A percentile compares a stretch with the other conserved stretches of the same genome.
Evolutionary conservation across 2,113 vertebrate species (phyloP).

Genomic region (Boleophthalmus pectinirostris): DNA sequence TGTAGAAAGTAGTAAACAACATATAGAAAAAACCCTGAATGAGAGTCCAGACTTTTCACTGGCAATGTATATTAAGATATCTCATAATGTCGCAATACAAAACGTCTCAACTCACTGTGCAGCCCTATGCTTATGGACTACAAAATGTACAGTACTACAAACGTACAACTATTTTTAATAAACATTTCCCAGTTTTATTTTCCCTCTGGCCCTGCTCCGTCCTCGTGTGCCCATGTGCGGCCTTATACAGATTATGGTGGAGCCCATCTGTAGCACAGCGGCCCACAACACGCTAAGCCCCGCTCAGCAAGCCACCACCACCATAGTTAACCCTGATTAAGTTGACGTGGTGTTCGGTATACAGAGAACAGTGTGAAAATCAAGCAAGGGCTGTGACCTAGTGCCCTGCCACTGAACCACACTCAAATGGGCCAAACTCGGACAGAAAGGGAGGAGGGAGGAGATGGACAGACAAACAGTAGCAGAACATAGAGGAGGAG

Average conservation of each 20-base stretch:
- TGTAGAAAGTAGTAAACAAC: too few relatives aligned
- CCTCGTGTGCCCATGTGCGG: slow-evolving; percentile 12
- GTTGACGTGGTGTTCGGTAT: slow-evolving; percentile 70
- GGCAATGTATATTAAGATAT: too few relatives aligned
- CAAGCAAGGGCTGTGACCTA: slow-evolving; percentile 70
- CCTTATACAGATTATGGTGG: slow-evolving; percentile 61
- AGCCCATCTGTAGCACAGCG: slow-evolving; percentile 72
- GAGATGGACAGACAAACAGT: not conserved
- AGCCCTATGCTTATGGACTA: too few relatives aligned
- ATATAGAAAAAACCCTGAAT: too few relatives aligned
- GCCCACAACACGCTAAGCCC: slow-evolving; percentile 64
- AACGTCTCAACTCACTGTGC: too few relatives aligned
- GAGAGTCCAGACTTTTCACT: too few relatives aligned
- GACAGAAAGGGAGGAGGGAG: slow-evolving; percentile 42
- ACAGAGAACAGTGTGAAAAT: slow-evolving; percentile 78
- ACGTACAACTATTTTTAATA: too few relatives aligned
- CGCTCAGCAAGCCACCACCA: slow-evolving; percentile 65
- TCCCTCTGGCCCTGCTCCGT: not conserved
- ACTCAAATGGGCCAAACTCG: slow-evolving; percentile 50
- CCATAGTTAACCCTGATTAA: slow-evolving; percentile 82
- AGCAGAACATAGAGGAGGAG: not conserved
- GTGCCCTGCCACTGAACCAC: slow-evolving; percentile 74
- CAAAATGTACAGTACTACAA: too few relatives aligned
- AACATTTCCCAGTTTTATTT: not conserved
- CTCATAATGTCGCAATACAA: too few relatives aligned